Evolutionary conservation across 2,888 invertebrate genomes (phyloP), one percentile per base, ranked within the genome.

Genomic region (Panzeria rudis): DNA sequence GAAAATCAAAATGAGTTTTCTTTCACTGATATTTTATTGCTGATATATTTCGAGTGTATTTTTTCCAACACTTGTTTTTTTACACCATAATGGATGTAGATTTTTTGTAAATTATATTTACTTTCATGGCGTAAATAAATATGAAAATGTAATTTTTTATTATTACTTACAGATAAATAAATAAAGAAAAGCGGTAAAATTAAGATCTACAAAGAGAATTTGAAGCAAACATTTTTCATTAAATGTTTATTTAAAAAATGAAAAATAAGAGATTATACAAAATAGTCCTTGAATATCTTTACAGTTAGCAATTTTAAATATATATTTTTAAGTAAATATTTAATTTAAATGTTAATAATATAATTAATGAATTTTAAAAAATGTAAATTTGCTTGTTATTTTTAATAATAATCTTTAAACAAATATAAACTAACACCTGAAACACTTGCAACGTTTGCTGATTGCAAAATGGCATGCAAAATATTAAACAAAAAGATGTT

Each of bases 91-190:
- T 61, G 68, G 83, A 80, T 61, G 82, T 86, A 88, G 72, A 87
- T 87, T 89, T 87, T 86, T 89, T 83, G 86, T 20, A 87, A 87
- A 88, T 88, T 89, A 73, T 86, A 90, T 88, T 88, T 86, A 82
- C 87, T 88, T 89, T 86, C 87, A 87, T 88, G 88, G 87, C 88
- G 80, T 73, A 88, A 83, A 87, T 87, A 89, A 87, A 88, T 86
- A 83, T 77, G 86, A 88, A 87, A 61, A 81, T 47, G 13, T 50
- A 25, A 41, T 59, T 47, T 76, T n/a, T 56, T 76, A 9, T 64
- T 38, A 54, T 54, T 64, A 20, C 44, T 41, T 54, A 32, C 66
- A 41, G 13, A 54, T 35, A 32, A 64, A 72, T 17, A 47, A 52
- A 35, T 5, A 35, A 5, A 35, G 9, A 8, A 69, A 56, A 59